Conservation (phyloP, 2,888 invertebrate species). For the Tuta absoluta region DNA sequence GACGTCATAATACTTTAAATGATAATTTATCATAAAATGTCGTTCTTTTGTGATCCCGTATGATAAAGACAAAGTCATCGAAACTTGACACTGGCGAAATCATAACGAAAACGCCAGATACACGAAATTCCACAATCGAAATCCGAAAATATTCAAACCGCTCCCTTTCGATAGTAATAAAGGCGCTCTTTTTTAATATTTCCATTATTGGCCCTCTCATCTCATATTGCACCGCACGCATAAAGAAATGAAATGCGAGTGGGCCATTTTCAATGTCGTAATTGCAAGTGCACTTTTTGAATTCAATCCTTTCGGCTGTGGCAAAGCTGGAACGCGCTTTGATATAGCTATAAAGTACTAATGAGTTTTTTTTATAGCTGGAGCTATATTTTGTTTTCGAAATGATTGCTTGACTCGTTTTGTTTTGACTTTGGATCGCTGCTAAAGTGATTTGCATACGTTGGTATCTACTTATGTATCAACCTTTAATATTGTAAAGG, state of each 20-base stretch:
- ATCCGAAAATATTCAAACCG: neutral
- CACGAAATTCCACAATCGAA: neutral
- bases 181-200: slow-evolving; percentile 77
- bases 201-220: slow-evolving; percentile 79
- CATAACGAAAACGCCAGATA: too few species aligned
- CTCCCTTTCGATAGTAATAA: slow-evolving; percentile 39
- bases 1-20: too few species aligned
- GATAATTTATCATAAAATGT: too few species aligned
- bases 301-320: slow-evolving; percentile 75
- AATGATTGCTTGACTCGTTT: neutral
- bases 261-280: slow-evolving; percentile 76
- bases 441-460: slow-evolving; percentile 75
- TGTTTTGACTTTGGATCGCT: slow-evolving; percentile 48
- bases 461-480: too few species aligned
- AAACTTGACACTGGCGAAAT: too few species aligned
- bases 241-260: slow-evolving; percentile 80
- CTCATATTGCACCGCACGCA: slow-evolving; percentile 77
- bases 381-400: slow-evolving; percentile 12
- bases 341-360: slow-evolving; percentile 62
- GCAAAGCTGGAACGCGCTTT: slow-evolving; percentile 77
- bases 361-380: slow-evolving; percentile 25
- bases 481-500: too few species aligned
- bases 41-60: too few species aligned
- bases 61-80: too few species aligned
- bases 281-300: slow-evolving; percentile 78